Evolutionary conservation across 1,140 invertebrate species (phyloP), one percentile per base, ranked within the genome.

Genomic region (Antheraea mylitta): DNA sequence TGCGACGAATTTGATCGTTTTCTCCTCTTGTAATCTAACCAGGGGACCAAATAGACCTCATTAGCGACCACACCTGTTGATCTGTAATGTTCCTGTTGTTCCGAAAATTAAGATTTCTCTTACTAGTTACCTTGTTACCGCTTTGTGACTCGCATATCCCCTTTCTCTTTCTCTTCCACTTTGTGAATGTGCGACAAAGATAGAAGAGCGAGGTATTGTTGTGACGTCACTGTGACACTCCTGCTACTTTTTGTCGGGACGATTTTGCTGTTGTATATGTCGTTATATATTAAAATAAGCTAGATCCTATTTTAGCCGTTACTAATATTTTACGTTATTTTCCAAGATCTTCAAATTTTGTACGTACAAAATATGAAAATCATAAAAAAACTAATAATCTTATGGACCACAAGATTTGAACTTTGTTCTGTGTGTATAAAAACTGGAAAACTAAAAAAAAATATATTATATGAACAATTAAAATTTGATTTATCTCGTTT

Each of bases 11-110:
- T 53, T n/a, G 0, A 53, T 53, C 45, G 45, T 53, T 53, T 48
- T 53, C 45, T 42, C 45, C 45, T 53, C 45, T 53, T 53, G 45
- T 53, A 45, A 22, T 64, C 30, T 53, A 61, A 68, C 48, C 73
- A 70, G 70, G 70, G 73, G 73, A 75, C 73, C 73, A 75, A 72
- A 70, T 58, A 48, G 48, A 72, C 73, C 70, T 75, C 73, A 68
- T 67, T 72, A 71, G 60, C 58, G 58, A 42, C n/a, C 10, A 53
- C 11, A 13, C 45, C 45, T 53, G 48, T 38, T 53, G 11, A 53
- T 58, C 42, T 67, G 60, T 42, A 64, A 59, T 64, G 60, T 64
- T 64, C n/a, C 48, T 3, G 9, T 37, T 59, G 63, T 36, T 64
- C 42, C 11, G 18, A 48, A 18, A 38, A 37, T 13, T 8, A 6